Conservation (phyloP, 2,113 vertebrate species). For the Hypomesus transpacificus region DNA sequence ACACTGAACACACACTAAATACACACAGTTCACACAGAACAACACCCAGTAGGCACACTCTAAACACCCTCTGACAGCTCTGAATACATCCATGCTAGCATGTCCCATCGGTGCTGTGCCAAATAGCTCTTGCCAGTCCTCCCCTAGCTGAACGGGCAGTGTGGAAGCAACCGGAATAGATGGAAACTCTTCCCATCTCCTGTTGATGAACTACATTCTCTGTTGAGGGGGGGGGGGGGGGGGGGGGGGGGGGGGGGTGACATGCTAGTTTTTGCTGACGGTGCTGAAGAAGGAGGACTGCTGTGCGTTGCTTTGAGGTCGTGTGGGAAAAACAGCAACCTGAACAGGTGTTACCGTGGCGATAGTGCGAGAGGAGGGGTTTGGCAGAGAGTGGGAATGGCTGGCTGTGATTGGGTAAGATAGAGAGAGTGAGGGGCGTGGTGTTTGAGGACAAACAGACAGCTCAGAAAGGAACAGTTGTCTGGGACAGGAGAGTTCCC, state of each 20-base stretch:
- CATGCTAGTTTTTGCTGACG: background rate
- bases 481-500: background rate
- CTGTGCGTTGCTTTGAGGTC: background rate
- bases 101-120: conserved; percentile 62
- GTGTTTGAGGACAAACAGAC: conserved; percentile 12
- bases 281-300: no score
- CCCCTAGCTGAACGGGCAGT: conserved; percentile 42
- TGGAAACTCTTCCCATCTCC: conserved; percentile 49
- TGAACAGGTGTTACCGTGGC: conserved; percentile 38
- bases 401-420: background rate
- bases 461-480: conserved; percentile 5
- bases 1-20: no score
- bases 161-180: conserved; percentile 43
- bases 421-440: background rate
- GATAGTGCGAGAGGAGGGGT: background rate
- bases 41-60: no score
- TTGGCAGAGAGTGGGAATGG: background rate
- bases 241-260: conserved; percentile 1
- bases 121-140: conserved; percentile 41
- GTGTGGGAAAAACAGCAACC: conserved; percentile 14
- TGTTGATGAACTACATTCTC: conserved; percentile 55
- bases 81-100: conserved; percentile 36
- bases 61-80: conserved; percentile 34
- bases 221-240: no score
- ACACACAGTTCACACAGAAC: conserved; percentile 2